Base-by-base conservation (phyloP, 2,113 vertebrate genomes). In the Phyllostomus discolor region DNA sequence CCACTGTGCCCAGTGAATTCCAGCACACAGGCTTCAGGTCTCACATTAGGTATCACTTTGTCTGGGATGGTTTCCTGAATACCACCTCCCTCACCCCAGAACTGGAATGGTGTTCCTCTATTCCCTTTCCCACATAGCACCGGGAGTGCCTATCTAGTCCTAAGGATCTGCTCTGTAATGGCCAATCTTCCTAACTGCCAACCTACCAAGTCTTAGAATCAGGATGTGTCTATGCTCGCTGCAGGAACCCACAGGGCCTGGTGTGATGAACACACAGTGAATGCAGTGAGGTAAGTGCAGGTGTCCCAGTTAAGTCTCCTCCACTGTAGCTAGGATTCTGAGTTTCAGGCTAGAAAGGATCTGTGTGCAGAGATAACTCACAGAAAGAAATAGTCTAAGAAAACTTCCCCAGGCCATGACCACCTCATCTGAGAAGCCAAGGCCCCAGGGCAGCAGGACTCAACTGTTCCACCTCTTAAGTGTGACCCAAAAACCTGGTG, bases 381-480 rank as follows among this genome's bases (percentile, higher is more conserved):
- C 35, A 75, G 54, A 35, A 41, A 69, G 31, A 76, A 52, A 10
- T 7, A 83, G 69, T n/a, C 17, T 46, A 2, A 33, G 41, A 50
- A 50, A 73, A 17, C 69, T 35, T 48, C 28, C 17, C 19, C 50
- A 52, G 33, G 19, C 33, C 38, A 50, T 1, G 3, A 11, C 35
- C 11, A 28, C 12, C 22, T 84, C 41, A 31, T 1, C 10, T 11
- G 28, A 33, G 11, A 43, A 33, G 7, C 12, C 33, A 4, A 24
- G 35, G 35, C 26, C 62, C 75, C 0, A 1, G 17, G n/a, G 1
- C 3, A 10, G 41, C 16, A 5, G 46, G 41, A 72, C 5, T n/a
- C 6, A 5, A 16, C 11, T 3, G 1, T 43, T 62, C 24, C 4
- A 31, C 38, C 52, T 1, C 14, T 73, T 20, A 48, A 54, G 8